A percentile compares a stretch with the other conserved stretches of the same genome.
Conservation (phyloP, 2,797 vertebrate genomes). For the Anguilla obscura region DNA sequence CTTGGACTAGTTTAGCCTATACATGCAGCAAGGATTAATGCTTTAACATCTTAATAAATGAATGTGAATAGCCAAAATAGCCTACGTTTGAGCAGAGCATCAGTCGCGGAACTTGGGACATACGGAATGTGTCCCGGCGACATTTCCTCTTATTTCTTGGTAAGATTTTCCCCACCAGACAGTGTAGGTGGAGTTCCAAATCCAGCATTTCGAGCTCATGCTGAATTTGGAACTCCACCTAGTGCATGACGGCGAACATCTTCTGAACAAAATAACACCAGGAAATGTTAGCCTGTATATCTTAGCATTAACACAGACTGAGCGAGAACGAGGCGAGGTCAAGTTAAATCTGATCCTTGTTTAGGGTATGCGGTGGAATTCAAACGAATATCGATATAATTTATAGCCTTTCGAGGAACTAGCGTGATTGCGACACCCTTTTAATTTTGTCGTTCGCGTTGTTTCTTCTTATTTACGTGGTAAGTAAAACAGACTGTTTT, state of each 20-base stretch:
- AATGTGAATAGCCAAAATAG: no score
- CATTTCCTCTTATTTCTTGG: neutral
- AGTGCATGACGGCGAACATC: neutral
- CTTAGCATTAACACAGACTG: neutral
- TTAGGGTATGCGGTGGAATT: neutral
- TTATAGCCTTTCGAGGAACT: neutral
- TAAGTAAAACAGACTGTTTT: slow-evolving; percentile 10
- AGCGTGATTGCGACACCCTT: neutral
- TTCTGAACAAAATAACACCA: neutral
- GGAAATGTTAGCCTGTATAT: slow-evolving; percentile 13
- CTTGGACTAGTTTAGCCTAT: no score
- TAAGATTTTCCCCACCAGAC: neutral
- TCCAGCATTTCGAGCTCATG: neutral
- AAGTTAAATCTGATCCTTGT: neutral
- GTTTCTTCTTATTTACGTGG: neutral
- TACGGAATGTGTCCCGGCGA: neutral
- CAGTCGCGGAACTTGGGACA: neutral
- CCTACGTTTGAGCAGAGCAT: neutral
- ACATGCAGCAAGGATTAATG: no score
- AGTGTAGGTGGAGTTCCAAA: neutral
- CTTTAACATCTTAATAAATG: no score
- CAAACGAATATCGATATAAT: neutral
- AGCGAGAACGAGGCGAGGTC: slow-evolving; percentile 13
- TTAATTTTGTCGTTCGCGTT: neutral
- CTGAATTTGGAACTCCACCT: slow-evolving; percentile 21